Conservation (phyloP, 2,888 invertebrate genomes). For the Priocnemis perturbator region DNA sequence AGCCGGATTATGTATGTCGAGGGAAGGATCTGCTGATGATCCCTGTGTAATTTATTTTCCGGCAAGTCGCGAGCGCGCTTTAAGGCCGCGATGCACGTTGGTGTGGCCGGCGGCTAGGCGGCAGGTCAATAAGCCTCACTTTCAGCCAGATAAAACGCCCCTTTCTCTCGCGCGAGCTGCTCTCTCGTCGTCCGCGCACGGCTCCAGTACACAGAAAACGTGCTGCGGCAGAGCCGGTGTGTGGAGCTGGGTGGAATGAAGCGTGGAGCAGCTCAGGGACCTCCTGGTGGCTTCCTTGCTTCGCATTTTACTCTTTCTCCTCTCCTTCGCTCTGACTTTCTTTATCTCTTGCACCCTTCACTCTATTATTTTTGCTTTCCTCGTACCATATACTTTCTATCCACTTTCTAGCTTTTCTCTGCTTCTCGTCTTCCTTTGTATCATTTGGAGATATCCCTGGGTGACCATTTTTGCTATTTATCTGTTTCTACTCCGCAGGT, state of each 20-base stretch:
- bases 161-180: slow-evolving; percentile 43
- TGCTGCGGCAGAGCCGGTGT: neutral
- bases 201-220: neutral
- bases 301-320: neutral
- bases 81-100: slow-evolving; percentile 41
- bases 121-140: slow-evolving; percentile 54
- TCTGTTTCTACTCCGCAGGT: no score
- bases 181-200: slow-evolving; percentile 20
- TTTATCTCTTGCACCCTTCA: slow-evolving; percentile 13
- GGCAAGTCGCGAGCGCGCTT: slow-evolving; percentile 43
- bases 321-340: slow-evolving; percentile 2
- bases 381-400: neutral
- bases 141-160: slow-evolving; percentile 52
- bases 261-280: slow-evolving; percentile 3
- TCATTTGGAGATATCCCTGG: no score
- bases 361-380: neutral
- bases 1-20: no score
- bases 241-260: neutral
- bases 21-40: no score
- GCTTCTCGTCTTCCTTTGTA: neutral
- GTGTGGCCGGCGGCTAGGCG: slow-evolving; percentile 35
- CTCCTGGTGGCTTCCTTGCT: slow-evolving; percentile 1
- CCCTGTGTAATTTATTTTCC: no score
- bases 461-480: no score
- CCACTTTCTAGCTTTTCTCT: neutral